Conservation (phyloP, 1,140 invertebrate species). For the Scaptomyza graminum region DNA sequence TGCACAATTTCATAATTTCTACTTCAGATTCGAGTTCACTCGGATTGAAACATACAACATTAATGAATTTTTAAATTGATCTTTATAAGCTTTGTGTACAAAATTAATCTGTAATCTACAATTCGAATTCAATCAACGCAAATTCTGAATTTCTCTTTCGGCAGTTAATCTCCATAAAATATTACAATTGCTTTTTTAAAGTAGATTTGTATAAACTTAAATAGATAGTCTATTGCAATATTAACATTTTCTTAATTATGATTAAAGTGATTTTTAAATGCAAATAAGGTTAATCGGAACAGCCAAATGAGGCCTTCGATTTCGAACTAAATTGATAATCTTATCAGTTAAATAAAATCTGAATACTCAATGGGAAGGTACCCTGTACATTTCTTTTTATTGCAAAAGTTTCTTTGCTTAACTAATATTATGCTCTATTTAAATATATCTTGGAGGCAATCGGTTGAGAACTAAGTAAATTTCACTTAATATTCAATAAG, state of each 20-base stretch:
- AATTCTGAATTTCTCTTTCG: not conserved
- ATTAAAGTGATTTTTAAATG: not conserved
- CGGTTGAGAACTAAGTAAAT: too few species aligned
- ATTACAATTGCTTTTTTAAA: too few species aligned
- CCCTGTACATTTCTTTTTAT: too few species aligned
- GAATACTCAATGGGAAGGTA: not conserved
- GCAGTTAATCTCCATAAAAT: too few species aligned
- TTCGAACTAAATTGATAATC: not conserved
- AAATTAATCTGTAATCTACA: not conserved
- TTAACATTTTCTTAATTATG: not conserved
- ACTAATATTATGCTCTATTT: too few species aligned
- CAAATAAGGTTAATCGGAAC: not conserved
- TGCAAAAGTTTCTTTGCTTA: too few species aligned
- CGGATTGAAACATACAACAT: not conserved
- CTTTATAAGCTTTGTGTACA: not conserved
- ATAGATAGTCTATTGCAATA: too few species aligned
- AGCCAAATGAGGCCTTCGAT: not conserved
- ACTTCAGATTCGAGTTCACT: too few species aligned
- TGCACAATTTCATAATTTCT: conserved; percentile 72
- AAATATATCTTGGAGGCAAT: too few species aligned
- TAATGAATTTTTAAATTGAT: not conserved
- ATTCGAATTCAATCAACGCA: not conserved
- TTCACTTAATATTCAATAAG: too few species aligned
- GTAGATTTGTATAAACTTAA: too few species aligned
- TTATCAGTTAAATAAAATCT: not conserved